These are phyloP conservation scores for Lateolabrax maculatus DNA, from an alignment of 2,797 vertebrate genomes.

Conservation along the genomic window DNA sequence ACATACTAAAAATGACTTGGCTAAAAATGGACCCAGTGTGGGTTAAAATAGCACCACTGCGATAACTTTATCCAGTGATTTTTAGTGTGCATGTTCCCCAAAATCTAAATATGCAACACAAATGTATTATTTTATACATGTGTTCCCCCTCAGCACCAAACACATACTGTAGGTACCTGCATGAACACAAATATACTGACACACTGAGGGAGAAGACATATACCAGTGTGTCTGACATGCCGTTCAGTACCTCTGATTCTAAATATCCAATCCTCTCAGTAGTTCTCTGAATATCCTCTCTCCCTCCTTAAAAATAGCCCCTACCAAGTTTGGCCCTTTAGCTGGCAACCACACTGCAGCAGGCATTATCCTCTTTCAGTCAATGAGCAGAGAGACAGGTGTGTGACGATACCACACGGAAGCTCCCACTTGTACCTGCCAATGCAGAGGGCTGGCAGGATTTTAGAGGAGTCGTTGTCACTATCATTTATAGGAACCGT, in stretches of 20 bases:
- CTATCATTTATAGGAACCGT: constrained; percentile 64
- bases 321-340: constrained; percentile 67
- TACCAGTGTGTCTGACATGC: constrained; percentile 2
- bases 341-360: constrained; percentile 25
- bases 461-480: constrained; percentile 47
- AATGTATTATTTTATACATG: not conserved
- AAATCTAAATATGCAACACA: not conserved
- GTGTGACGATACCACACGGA: constrained; percentile 18
- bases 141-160: not conserved
- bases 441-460: constrained; percentile 25
- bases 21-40: not conserved
- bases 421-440: constrained; percentile 61
- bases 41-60: not conserved
- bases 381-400: constrained; percentile 69
- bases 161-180: not conserved
- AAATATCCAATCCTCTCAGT: constrained; percentile 45
- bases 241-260: constrained; percentile 16
- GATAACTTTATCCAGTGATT: not conserved
- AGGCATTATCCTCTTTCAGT: constrained; percentile 68
- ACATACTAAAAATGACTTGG: not conserved
- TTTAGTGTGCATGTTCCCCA: not conserved
- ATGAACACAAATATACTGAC: not conserved
- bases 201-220: not conserved
- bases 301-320: constrained; percentile 70
- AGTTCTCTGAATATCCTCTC: constrained; percentile 28